Conservation (phyloP, 2,888 invertebrate genomes). For the Monoplex corrugatus region DNA sequence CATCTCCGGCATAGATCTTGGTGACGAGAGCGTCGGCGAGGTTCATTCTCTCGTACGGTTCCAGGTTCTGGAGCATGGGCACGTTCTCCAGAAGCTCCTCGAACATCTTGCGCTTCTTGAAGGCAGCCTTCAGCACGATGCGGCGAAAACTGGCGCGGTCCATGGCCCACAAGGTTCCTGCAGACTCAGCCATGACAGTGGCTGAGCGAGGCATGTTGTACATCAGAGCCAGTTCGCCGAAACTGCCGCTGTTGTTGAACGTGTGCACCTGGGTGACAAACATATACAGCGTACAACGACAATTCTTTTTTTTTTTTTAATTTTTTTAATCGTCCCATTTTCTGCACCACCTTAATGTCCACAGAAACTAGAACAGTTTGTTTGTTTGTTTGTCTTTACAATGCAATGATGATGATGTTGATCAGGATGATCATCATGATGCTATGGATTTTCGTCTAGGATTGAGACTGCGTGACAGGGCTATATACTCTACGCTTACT, state of each 20-base stretch:
- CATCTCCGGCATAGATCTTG: slow-evolving; percentile 69
- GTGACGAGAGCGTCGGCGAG: slow-evolving; percentile 79
- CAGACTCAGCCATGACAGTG: slow-evolving; percentile 74
- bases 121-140: slow-evolving; percentile 79
- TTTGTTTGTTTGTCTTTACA: no score
- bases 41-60: slow-evolving; percentile 79
- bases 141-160: slow-evolving; percentile 79
- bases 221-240: slow-evolving; percentile 81
- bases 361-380: no score
- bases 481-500: no score
- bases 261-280: slow-evolving; percentile 75
- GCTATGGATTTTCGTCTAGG: no score
- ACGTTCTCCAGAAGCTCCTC: slow-evolving; percentile 78
- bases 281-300: no score
- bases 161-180: slow-evolving; percentile 81
- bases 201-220: slow-evolving; percentile 81
- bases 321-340: no score
- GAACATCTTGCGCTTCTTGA: slow-evolving; percentile 79
- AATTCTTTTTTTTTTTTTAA: no score
- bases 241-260: slow-evolving; percentile 80
- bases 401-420: no score
- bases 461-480: no score
- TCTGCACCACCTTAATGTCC: no score
- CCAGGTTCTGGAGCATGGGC: slow-evolving; percentile 77
- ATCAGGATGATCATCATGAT: no score